Evolutionary conservation across 2,113 vertebrate genomes (phyloP), one percentile per base, ranked within the genome.

Genomic region (Rhinolophus ferrumequinum): DNA sequence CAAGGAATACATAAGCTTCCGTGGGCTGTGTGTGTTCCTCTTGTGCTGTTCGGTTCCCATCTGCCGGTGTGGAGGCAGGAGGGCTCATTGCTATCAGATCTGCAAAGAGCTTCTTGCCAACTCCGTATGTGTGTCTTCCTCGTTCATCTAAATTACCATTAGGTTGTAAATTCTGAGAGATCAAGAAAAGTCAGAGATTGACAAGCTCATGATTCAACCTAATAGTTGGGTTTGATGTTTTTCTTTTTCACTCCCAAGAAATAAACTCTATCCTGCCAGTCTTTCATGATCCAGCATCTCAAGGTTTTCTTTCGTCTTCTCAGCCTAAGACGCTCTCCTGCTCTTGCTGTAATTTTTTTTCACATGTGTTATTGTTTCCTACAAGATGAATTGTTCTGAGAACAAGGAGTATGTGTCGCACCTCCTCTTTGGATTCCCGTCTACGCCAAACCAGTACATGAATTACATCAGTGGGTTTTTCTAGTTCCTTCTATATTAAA

Each of bases 151-250:
- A 92, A 33, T 83, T n/a, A 35, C 54, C 38, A 19, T 44, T 44
- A 5, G 41, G 30, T 44, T 84, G 84, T 41, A 83, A 87, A 85
- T 73, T 84, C 30, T 92, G 7, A 38, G 28, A 76, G 58, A 58
- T 89, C 80, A 96, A 52, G 70, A 93, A 47, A 60, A 94, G 24
- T 87, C 60, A n/a, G 18, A 30, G 58, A 82, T 30, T 89, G 84
- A 75, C 70, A 83, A 6, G 64, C 70, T 97, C 50, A 52, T 13
- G 30, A 58, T 67, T 92, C 18, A 62, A 12, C n/a, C 81, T 88
- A 58, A 70, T 54, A 35, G 14, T 80, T 15, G 22, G n/a, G 52
- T 83, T 87, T 52, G 64, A 3, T 69, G 5, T 76, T 95, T 91
- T 67, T 67, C 24, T 54, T 88, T 26, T 72, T 88, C 21, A 26